These are phyloP conservation scores for Mesoligia furuncula DNA, from an alignment of 2,888 invertebrate genomes.

Conservation along the genomic window DNA sequence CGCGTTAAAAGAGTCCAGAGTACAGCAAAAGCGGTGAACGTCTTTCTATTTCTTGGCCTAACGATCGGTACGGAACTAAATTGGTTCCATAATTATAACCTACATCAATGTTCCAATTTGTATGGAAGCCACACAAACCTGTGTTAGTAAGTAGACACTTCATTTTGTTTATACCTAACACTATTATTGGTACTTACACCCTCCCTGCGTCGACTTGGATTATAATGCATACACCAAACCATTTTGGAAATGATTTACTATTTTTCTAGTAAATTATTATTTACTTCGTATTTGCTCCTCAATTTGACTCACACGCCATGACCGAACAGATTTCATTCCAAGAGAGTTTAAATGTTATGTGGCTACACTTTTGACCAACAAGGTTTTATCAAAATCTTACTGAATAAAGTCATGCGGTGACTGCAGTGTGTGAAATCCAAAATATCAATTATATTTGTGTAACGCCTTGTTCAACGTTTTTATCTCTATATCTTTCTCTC, in stretches of 20 bases:
- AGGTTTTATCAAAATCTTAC: background rate
- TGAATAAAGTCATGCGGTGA: background rate
- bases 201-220: constrained; percentile 9
- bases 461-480: background rate
- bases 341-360: background rate
- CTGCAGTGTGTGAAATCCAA: background rate
- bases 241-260: constrained; percentile 33
- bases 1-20: no score
- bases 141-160: no score
- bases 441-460: no score
- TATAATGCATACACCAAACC: constrained; percentile 63
- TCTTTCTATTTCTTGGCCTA: background rate
- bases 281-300: background rate
- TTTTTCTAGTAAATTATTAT: background rate
- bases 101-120: background rate
- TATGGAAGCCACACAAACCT: background rate
- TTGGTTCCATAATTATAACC: background rate
- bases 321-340: constrained; percentile 44
- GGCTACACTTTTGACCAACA: background rate
- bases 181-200: constrained; percentile 42
- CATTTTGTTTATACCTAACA: background rate
- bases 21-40: background rate
- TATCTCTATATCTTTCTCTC: background rate
- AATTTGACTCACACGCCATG: constrained; percentile 18
- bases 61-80: background rate